Base-by-base conservation (phyloP, 2,113 vertebrate species). In the Microcebus lehilahytsara region DNA sequence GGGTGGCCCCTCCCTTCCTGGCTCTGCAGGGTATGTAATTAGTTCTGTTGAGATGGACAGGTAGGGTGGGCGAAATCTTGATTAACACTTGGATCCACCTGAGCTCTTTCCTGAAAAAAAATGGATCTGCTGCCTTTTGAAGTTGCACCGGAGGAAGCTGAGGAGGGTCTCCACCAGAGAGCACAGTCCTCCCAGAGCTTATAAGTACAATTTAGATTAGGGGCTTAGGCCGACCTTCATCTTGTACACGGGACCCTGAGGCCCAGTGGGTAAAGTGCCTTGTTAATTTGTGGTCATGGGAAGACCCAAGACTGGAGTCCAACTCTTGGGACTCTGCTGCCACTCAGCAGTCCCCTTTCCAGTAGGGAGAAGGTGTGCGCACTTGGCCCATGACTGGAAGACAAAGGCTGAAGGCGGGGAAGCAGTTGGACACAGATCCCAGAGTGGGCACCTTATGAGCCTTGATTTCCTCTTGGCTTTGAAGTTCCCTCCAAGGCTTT, bases 391-490 rank as follows among this genome's bases (percentile, higher is more conserved):
- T 13, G 53, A 20, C 23, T 84, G 19, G 60, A 69, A 40, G 79
- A 53, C 92, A 77, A 37, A 91, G 88, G 8, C 32, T 8, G 71
- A 89, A 80, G 64, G 64, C 71, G 72, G 46, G 46, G 66, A 98
- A 98, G 98, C 97, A 98, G 97, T 96, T 95, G 96, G 96, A 98
- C 98, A 98, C 98, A 98, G 98, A 99, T 97, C 97, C 98, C 98
- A 96, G 97, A 98, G 98, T 98, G 98, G 98, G 98, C 98, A 99
- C 98, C 98, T 98, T 98, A 98, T 98, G 98, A 98, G 97, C 97
- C 97, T 98, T 98, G 96, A 96, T 98, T 99, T 99, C 99, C 98
- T 85, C 98, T 97, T 95, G 86, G 98, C 98, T 99, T 99, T 99
- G 98, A 99, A 98, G 98, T 98, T 97, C 88, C 96, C 97, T 98